phyloP scores from a whole-genome alignment of 2,797 vertebrate species.

The Gallinago nigripennis region DNA sequence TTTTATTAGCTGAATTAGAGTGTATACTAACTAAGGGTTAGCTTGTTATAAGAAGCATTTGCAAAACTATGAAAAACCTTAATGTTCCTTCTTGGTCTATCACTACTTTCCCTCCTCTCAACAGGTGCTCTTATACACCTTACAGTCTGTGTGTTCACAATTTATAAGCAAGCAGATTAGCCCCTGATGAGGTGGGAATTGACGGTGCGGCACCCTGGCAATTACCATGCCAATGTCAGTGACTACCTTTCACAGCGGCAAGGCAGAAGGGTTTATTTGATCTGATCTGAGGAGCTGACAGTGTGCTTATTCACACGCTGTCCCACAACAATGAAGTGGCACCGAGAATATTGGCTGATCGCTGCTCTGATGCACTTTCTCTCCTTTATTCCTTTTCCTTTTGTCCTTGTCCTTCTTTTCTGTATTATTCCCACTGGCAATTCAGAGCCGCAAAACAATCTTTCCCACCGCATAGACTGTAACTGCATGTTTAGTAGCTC shows the following conservation, averaged over 20 bases:
- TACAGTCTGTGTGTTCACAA: background rate
- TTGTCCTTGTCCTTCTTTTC: background rate
- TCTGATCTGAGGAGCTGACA: background rate
- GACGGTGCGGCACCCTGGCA: background rate
- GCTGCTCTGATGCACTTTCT: background rate
- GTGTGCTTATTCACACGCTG: background rate
- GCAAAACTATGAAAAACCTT: background rate
- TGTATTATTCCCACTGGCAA: background rate
- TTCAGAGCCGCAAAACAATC: background rate
- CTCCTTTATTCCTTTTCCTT: background rate
- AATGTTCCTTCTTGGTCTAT: background rate
- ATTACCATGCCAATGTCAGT: background rate
- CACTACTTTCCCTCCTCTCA: background rate
- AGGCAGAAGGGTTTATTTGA: background rate
- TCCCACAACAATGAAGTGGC: background rate
- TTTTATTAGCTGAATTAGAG: background rate
- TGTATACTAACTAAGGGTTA: background rate
- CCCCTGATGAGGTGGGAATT: background rate
- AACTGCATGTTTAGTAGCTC: background rate
- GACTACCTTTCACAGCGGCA: background rate
- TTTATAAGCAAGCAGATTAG: background rate
- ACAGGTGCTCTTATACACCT: background rate
- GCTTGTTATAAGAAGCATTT: background rate
- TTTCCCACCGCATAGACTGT: background rate
- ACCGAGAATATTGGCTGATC: background rate